Evolutionary conservation across 2,113 vertebrate genomes (phyloP), one percentile per base, ranked within the genome.

Genomic region (Pomatostomus ruficeps): DNA sequence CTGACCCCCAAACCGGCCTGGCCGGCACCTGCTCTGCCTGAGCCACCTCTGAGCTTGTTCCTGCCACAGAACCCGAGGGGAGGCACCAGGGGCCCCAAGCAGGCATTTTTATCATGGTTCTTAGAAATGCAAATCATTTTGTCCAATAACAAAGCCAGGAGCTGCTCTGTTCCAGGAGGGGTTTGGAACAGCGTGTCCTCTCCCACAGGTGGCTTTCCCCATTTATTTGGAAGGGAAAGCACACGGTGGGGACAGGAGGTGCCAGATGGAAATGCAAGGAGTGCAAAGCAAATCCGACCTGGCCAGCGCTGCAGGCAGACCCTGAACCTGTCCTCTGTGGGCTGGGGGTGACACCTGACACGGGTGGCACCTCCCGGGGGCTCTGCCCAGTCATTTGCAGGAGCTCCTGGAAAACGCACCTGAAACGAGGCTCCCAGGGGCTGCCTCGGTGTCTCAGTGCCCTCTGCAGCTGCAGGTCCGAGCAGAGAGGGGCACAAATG

Each of bases 281-380:
- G 21, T 6, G 17, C 58, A 73, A 21, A 83, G 45, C 42, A 65
- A 25, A 85, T 29, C 54, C 0, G 0, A 57, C 8, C 40, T 68
- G 24, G 1, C 5, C 10, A 0, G 0, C 0, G 0, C 68, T 65
- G 62, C 70, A 72, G 65, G 4, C 40, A 36, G 36, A 43, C 24
- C 4, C 24, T 18, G 35, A 43, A 14, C 9, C 22, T 17, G 9
- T 11, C 51, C 57, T 18, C 40, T 55, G 33, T 22, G 46, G 65
- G 31, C 45, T 85, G 66, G 11, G 1, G 1, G 35, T 14, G 54
- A 38, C 29, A 28, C 10, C 63, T 35, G 28, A 5, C 75, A 74
- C 2, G 0, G 36, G 10, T 14, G 38, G 12, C 18, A 9, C 14
- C 22, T 10, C 45, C 31, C 35, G 33, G 0, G 0, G 5, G 40